Base-by-base conservation (phyloP, 1,140 invertebrate genomes). In the Macrosteles quadrilineatus region DNA sequence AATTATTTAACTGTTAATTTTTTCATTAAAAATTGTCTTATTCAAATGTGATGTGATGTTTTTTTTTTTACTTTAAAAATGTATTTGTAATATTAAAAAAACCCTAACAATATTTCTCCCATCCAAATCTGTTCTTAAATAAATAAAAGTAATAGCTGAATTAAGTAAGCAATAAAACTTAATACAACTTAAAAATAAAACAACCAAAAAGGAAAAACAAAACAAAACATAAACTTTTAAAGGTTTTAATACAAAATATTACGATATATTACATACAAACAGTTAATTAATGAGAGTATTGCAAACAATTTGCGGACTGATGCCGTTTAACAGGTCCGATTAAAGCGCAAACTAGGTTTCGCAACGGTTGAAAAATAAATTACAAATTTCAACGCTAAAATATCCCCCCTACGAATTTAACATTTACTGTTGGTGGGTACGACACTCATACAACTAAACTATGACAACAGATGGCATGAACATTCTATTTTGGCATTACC, bases 361-460 rank as follows among this genome's bases (percentile, higher is more conserved):
- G n/a, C 55, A 59, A 50, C 32, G n/a, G 47, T 59, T 59, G 25
- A 21, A 59, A 59, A 59, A 59, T 59, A 59, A 59, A 30, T 59
- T 59, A 59, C 47, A 50, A 59, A 59, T 27, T 30, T 59, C 55
- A 59, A 59, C 55, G 27, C 55, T 59, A 59, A 59, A 59, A 27
- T 59, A 59, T 59, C 55, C 55, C 55, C 55, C 55, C 55, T 59
- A 59, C 55, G 27, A 59, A 59, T 27, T 2, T 59, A 59, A 59
- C 55, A 59, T 25, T 21, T 21, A 59, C 55, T 59, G n/a, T n/a
- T n/a, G 55, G 55, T 59, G 55, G 55, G 55, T 59, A 59, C 55
- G 25, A 59, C 55, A 59, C 55, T 59, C 55, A 59, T 59, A 59
- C 55, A 59, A 59, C 55, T 59, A 59, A 59, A 59, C 47, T 50